Percentiles rank a stretch among this genome's conserved stretches.
These are phyloP conservation scores for Eciton burchellii DNA, from an alignment of 1,140 invertebrate species.

Conservation along the genomic window DNA sequence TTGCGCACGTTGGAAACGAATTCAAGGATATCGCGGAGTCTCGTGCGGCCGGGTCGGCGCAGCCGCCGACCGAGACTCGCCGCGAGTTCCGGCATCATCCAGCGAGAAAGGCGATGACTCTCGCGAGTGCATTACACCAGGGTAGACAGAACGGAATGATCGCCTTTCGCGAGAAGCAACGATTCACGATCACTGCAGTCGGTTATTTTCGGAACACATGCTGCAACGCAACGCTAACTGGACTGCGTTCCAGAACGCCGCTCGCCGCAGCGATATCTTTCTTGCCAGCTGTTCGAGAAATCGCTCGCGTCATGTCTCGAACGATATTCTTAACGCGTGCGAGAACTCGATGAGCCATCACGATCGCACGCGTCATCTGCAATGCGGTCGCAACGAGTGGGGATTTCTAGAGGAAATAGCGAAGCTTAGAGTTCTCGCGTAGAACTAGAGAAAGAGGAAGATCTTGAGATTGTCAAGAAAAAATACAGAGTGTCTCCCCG, in stretches of 20 bases:
- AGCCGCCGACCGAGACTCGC: conserved; percentile 8
- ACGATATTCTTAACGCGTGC: background rate
- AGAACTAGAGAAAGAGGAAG: background rate
- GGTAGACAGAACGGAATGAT: conserved; percentile 35
- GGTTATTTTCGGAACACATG: conserved; percentile 48
- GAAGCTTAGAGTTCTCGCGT: background rate
- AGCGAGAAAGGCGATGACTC: conserved; percentile 2
- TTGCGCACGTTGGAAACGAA: conserved; percentile 33
- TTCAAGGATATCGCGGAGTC: conserved; percentile 44
- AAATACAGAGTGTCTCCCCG: background rate
- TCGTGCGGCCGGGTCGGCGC: background rate
- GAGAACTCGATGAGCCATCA: background rate
- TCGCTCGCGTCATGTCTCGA: background rate
- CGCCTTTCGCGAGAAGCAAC: conserved; percentile 40
- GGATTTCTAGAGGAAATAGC: background rate
- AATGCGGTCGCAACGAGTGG: background rate
- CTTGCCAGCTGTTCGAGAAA: background rate
- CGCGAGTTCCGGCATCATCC: conserved; percentile 24
- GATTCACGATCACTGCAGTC: conserved; percentile 38
- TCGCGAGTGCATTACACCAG: conserved; percentile 17
- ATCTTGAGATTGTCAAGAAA: conserved; percentile 5
- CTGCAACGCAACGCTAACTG: conserved; percentile 27
- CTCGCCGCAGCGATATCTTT: background rate
- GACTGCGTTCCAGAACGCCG: background rate
- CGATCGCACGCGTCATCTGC: background rate